A percentile compares a stretch with the other conserved stretches of the same genome.
phyloP scores from a whole-genome alignment of 2,797 vertebrate genomes.

The Gephyroberyx darwinii region DNA sequence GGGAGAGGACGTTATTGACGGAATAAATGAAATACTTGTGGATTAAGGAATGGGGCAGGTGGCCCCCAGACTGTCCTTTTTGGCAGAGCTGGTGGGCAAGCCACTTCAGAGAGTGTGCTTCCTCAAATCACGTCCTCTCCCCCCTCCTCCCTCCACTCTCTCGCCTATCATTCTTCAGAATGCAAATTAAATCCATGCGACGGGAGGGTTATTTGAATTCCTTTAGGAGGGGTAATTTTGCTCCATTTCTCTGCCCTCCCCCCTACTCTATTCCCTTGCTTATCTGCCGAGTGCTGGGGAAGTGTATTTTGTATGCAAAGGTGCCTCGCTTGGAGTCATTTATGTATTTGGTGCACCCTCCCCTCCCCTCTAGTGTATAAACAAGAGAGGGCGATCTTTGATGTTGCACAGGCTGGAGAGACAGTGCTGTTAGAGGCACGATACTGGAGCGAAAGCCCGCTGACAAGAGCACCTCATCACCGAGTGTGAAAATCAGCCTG shows the following conservation, averaged over 20 bases:
- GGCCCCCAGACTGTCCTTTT: constrained; percentile 74
- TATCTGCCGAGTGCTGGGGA: constrained; percentile 58
- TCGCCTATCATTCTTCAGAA: constrained; percentile 49
- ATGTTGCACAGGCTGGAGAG: constrained; percentile 66
- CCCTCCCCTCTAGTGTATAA: constrained; percentile 46
- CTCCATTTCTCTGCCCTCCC: constrained; percentile 24
- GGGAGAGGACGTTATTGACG: constrained; percentile 70
- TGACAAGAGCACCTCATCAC: constrained; percentile 27
- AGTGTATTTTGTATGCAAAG: constrained; percentile 72
- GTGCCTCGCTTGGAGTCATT: constrained; percentile 70
- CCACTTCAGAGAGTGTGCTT: constrained; percentile 62
- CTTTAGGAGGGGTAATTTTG: constrained; percentile 56
- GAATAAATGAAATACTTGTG: constrained; percentile 69
- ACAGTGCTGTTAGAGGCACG: constrained; percentile 39
- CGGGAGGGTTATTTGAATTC: constrained; percentile 59
- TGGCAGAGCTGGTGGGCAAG: constrained; percentile 73
- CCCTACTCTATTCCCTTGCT: constrained; percentile 32
- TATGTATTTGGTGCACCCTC: constrained; percentile 61
- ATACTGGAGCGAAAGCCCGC: constrained; percentile 51
- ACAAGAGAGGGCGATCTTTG: constrained; percentile 69
- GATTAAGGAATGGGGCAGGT: constrained; percentile 75
- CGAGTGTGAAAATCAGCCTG: neutral
- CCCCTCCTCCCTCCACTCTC: constrained; percentile 10
- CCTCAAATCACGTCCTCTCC: constrained; percentile 31
- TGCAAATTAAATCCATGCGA: constrained; percentile 73